These are phyloP conservation scores for Phoxinus phoxinus DNA, from an alignment of 2,113 vertebrate species.

Conservation along the genomic window DNA sequence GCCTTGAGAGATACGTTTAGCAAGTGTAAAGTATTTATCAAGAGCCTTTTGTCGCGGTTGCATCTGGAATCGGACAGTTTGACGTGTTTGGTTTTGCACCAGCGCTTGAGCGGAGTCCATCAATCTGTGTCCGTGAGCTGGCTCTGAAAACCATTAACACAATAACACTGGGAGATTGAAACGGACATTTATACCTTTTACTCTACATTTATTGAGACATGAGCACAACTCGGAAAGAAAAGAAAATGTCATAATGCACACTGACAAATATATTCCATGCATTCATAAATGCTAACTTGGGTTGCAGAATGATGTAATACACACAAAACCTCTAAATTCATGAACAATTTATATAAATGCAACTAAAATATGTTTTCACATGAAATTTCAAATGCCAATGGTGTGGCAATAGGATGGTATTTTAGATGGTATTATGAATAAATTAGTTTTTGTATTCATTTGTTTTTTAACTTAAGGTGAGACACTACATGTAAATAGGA, in stretches of 20 bases:
- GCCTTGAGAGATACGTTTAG: slow-evolving; percentile 60
- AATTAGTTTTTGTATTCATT: too few relatives aligned
- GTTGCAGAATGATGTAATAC: too few relatives aligned
- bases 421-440: too few relatives aligned
- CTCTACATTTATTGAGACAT: slow-evolving; percentile 57
- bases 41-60: slow-evolving; percentile 65
- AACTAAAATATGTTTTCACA: too few relatives aligned
- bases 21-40: slow-evolving; percentile 65
- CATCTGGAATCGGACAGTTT: slow-evolving; percentile 67
- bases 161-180: slow-evolving; percentile 69
- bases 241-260: not conserved
- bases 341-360: too few relatives aligned
- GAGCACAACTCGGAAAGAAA: not conserved
- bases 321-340: too few relatives aligned
- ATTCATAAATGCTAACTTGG: not conserved
- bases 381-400: too few relatives aligned
- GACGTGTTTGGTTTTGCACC: slow-evolving; percentile 71
- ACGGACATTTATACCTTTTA: slow-evolving; percentile 35
- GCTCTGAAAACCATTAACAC: not conserved
- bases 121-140: slow-evolving; percentile 57
- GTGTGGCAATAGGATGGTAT: too few relatives aligned
- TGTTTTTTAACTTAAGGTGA: too few relatives aligned
- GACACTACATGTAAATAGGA: too few relatives aligned
- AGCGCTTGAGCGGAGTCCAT: slow-evolving; percentile 61
- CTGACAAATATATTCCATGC: not conserved